Evolutionary conservation across 92 coral and sea anemone genomes (phyloP), one percentile per base, ranked within the genome.

Genomic region (Actinostola sp.): DNA sequence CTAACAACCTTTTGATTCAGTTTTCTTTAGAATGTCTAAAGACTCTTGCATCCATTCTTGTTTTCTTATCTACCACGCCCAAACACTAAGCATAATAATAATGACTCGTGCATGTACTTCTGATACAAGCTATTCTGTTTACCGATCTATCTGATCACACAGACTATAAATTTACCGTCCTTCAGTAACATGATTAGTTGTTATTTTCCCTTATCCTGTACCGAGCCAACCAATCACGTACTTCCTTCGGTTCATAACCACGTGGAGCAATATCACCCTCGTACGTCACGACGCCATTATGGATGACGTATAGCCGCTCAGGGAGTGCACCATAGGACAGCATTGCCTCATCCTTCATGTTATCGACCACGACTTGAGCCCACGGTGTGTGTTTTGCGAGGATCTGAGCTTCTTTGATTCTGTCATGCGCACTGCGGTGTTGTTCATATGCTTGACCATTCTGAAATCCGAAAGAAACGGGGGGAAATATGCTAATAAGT

Each of bases 241-340:
- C 77, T 44, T 53, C 57, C 41, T 62, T 27, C 25, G 61, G 73
- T 0, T 53, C 30, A 32, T 79, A 71, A 34, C 78, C 60, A 60
- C 72, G 73, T 17, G 84, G 84, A 9, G 78, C 78, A 44, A 79
- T 48, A 12, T 66, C 78, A 38, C 78, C 84, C 72, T 80, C 79
- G 43, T 72, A 73, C n/a, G 33, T 61, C 33, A 80, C 64, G 33
- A 30, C 27, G 15, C 68, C 67, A 19, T 80, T 64, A 25, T 65
- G 68, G 23, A 80, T 80, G 42, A 80, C 27, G 69, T 80, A 72
- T 8, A 72, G 74, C 34, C 86, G 64, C 58, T 80, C 86, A 1
- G 86, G 86, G 12, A 56, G n/a, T 23, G 86, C 80, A 3, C 80
- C 86, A 33, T 80, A 80, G 28, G 80, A 71, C 15, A 36, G 32